A percentile compares a stretch with the other conserved stretches of the same genome.
Conservation (phyloP, 2,797 vertebrate genomes). For the Myotis daubentonii region DNA sequence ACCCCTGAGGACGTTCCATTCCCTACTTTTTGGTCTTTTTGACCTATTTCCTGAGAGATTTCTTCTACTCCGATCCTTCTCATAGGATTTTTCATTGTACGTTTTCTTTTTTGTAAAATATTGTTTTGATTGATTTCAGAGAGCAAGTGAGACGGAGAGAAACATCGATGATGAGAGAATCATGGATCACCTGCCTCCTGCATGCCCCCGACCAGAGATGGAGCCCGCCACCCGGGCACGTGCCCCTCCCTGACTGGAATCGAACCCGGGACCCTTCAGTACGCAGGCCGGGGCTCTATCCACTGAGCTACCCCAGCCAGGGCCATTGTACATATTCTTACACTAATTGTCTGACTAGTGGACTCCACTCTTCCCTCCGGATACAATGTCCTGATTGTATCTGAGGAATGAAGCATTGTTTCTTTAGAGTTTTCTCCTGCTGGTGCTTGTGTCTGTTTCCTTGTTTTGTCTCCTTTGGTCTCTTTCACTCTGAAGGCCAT, state of each 20-base stretch:
- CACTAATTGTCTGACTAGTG: not conserved
- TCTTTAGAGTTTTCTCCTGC: not conserved
- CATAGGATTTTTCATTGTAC: not conserved
- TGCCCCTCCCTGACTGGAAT: not conserved
- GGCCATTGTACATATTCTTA: not conserved
- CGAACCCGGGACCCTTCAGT: not conserved
- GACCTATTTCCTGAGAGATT: not conserved
- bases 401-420: accelerated
- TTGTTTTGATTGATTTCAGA: not conserved
- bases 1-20: not conserved
- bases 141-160: not conserved
- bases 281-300: not conserved
- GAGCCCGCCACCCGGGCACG: no score
- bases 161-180: not conserved
- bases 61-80: not conserved
- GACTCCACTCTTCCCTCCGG: accelerated
- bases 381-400: not conserved
- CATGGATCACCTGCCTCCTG: not conserved
- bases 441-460: not conserved
- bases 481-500: not conserved
- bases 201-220: no score
- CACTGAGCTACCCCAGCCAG: not conserved
- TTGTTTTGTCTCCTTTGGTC: not conserved
- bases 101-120: not conserved
- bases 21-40: not conserved